A percentile compares a stretch with the other conserved stretches of the same genome.
Evolutionary conservation across 2,797 vertebrate species (phyloP).

Genomic region (Fringilla coelebs): DNA sequence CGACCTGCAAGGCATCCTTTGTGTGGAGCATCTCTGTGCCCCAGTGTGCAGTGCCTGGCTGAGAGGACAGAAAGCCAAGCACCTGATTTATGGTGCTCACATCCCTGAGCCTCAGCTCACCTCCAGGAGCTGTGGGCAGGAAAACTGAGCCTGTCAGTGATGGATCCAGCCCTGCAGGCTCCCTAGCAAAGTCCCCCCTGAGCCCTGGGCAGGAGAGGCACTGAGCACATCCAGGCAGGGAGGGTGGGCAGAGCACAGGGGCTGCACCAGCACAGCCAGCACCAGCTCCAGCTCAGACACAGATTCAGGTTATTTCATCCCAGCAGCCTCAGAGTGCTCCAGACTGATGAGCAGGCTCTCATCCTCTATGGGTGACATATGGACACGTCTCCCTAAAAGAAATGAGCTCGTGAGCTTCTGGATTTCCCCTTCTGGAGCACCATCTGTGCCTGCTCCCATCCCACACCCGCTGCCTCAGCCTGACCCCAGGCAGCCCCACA

Average conservation of each 20-base stretch:
- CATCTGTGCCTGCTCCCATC: background rate
- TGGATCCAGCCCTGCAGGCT: background rate
- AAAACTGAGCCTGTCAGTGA: background rate
- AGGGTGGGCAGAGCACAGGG: background rate
- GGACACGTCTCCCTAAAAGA: background rate
- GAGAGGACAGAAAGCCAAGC: background rate
- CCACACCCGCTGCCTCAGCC: fast-evolving
- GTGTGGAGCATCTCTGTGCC: background rate
- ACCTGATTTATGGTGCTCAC: background rate
- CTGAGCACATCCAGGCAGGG: background rate
- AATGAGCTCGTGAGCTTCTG: background rate
- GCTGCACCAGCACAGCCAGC: background rate
- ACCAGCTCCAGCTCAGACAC: background rate
- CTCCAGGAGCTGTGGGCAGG: background rate
- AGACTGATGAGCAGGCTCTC: background rate
- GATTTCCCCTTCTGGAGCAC: constrained; percentile 41
- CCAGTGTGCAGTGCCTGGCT: fast-evolving
- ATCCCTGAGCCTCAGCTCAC: fast-evolving
- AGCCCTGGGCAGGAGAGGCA: background rate
- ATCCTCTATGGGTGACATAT: background rate
- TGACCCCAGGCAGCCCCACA: background rate
- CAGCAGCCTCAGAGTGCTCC: background rate
- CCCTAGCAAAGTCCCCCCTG: background rate
- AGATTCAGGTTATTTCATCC: background rate
- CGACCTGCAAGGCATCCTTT: background rate